Conservation (phyloP, 2,888 invertebrate genomes). For the Macrosiphum euphorbiae region DNA sequence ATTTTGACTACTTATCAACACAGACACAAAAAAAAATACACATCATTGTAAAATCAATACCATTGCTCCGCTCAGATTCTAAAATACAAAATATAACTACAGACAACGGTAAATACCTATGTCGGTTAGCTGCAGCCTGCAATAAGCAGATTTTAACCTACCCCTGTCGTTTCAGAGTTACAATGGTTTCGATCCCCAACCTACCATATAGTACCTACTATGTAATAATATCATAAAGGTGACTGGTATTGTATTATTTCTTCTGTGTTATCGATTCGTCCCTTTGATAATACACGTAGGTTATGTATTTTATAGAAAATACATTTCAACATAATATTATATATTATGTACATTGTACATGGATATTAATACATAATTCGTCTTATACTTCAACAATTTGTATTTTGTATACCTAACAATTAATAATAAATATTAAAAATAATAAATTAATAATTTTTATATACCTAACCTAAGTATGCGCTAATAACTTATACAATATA, state of each 20-base stretch:
- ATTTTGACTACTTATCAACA: no score
- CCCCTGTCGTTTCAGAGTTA: not conserved
- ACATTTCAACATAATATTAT: not conserved
- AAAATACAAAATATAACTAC: not conserved
- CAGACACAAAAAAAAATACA: no score
- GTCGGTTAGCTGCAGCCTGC: not conserved
- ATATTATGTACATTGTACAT: not conserved
- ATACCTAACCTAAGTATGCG: not conserved
- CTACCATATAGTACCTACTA: not conserved
- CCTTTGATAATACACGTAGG: not conserved
- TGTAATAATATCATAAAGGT: not conserved
- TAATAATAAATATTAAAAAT: no score
- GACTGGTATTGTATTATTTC: not conserved
- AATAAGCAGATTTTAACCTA: not conserved
- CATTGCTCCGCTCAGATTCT: no score
- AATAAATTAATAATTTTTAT: no score
- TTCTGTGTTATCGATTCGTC: not conserved
- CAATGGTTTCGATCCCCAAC: not conserved
- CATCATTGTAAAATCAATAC: no score
- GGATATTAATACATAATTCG: not conserved
- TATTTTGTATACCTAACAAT: no score
- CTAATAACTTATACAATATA: not conserved
- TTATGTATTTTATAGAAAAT: not conserved
- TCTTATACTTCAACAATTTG: not conserved
- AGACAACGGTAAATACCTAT: not conserved